Percentiles rank a stretch among this genome's conserved stretches.
Conservation (phyloP, 1,140 invertebrate genomes). For the Chionoecetes opilio region DNA sequence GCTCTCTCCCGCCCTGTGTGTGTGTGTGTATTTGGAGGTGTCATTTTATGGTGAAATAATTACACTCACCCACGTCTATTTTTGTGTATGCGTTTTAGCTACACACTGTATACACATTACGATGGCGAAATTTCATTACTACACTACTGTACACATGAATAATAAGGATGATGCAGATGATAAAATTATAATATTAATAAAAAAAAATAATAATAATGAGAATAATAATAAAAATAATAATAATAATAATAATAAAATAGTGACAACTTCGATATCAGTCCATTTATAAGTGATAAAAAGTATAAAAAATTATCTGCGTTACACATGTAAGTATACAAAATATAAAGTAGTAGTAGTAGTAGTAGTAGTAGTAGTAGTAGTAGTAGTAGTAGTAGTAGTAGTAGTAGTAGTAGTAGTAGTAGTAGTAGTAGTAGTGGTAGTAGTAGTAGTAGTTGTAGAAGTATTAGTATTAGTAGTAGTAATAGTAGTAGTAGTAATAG, state of each 20-base stretch:
- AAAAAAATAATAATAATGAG: background rate
- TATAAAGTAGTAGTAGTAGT: background rate
- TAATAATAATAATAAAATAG: background rate
- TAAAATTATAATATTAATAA: background rate
- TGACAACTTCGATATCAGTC: no score
- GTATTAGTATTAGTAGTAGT: background rate
- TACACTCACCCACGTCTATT: background rate
- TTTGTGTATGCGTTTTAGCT: background rate
- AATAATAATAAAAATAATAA: background rate
- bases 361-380: background rate
- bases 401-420: background rate
- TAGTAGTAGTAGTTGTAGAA: background rate
- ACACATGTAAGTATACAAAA: no score
- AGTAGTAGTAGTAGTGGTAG: background rate
- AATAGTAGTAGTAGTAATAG: background rate
- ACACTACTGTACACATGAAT: no score
- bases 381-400: background rate
- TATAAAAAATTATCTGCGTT: no score
- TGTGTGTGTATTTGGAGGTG: background rate
- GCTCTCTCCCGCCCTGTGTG: background rate
- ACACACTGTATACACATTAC: background rate
- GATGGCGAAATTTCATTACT: no score
- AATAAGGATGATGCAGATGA: no score
- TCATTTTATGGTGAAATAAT: conserved; percentile 16
- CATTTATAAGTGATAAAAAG: no score